A percentile compares a stretch with the other conserved stretches of the same genome.
Conservation (phyloP, 2,797 vertebrate species). For the Orestias chungarensis region DNA sequence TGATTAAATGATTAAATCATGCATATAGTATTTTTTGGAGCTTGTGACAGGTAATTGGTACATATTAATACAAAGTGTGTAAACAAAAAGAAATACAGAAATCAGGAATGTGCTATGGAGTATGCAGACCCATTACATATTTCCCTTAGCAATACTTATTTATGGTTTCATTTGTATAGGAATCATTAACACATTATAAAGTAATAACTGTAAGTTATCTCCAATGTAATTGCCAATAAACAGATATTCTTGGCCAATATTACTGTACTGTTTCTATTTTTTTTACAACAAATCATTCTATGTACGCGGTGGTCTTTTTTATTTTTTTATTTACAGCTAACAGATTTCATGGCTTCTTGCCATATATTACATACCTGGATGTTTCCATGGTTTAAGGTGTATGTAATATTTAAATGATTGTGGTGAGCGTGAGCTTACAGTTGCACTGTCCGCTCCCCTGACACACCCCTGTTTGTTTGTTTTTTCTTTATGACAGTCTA, state of each 20-base stretch:
- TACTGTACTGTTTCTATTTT: background rate
- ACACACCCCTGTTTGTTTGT: background rate
- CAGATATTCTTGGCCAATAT: background rate
- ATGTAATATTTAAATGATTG: background rate
- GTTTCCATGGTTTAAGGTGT: background rate
- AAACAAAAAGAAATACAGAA: background rate
- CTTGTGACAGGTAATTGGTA: background rate
- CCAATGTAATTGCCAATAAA: background rate
- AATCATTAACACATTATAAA: background rate
- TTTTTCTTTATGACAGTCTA: too few relatives aligned
- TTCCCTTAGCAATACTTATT: background rate
- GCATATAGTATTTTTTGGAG: background rate
- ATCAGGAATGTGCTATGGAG: background rate
- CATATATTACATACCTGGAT: background rate
- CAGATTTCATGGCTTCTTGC: background rate
- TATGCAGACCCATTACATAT: background rate
- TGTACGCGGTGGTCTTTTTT: too few relatives aligned
- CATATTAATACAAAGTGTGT: background rate
- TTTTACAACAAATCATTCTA: slow-evolving; percentile 1
- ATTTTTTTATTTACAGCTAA: too few relatives aligned
- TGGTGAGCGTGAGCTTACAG: background rate
- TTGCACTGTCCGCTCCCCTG: background rate
- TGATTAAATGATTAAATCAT: background rate
- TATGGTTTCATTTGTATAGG: background rate
- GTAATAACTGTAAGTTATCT: background rate